Percentiles rank a stretch among this genome's conserved stretches.
Conservation (phyloP, 2,888 invertebrate genomes). For the Alentia gelatinosa region DNA sequence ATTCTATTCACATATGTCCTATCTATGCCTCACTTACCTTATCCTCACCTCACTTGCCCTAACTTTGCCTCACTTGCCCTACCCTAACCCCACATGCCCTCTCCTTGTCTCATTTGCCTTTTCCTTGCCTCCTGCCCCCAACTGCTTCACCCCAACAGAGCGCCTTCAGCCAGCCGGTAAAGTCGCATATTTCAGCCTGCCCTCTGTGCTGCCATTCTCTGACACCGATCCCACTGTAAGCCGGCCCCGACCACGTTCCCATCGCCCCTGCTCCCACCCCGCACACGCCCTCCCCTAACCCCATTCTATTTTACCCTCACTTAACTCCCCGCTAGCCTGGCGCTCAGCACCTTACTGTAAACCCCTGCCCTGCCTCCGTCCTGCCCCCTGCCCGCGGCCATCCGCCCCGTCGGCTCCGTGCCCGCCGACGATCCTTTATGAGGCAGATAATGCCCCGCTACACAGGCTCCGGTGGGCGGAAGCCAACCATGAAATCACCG, state of each 20-base stretch:
- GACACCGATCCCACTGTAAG: neutral
- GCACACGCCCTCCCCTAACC: neutral
- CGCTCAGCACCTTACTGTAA: too few relatives aligned
- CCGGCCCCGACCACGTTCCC: too few relatives aligned
- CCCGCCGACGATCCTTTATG: neutral
- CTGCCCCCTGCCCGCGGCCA: neutral
- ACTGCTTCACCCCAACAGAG: too few relatives aligned
- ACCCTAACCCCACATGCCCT: neutral
- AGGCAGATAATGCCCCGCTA: constrained; percentile 10
- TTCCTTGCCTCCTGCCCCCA: too few relatives aligned
- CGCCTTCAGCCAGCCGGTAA: too few relatives aligned
- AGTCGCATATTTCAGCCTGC: too few relatives aligned
- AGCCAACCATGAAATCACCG: constrained; percentile 18
- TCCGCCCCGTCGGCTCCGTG: neutral
- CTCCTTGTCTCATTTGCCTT: too few relatives aligned
- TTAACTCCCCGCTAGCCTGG: too few relatives aligned
- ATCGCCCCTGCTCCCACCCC: neutral
- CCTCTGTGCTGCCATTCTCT: neutral
- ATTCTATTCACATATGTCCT: too few relatives aligned
- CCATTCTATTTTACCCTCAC: neutral
- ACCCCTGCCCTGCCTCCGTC: neutral
- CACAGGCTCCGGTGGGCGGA: neutral
- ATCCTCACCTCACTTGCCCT: too few relatives aligned
- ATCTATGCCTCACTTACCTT: too few relatives aligned
- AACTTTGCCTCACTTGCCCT: neutral